Percentiles rank a stretch among this genome's conserved stretches.
Evolutionary conservation across 2,888 invertebrate genomes (phyloP).

Genomic region (Bellardia pandia): DNA sequence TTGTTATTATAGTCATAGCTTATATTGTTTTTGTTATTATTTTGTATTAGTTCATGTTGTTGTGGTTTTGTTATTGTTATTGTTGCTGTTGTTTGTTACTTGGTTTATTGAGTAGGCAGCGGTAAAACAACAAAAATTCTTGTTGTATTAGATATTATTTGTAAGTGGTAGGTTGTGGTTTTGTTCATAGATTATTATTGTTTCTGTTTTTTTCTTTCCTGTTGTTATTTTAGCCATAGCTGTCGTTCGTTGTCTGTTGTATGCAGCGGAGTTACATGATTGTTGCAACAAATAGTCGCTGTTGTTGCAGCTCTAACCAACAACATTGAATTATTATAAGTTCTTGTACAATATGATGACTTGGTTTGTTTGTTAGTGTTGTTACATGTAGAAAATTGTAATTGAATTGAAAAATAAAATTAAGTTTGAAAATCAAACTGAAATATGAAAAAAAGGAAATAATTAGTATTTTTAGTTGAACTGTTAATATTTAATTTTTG

Average conservation of each 20-base stretch:
- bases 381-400: constrained; percentile 35
- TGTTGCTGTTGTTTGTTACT: constrained; percentile 25
- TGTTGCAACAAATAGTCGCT: constrained; percentile 46
- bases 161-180: constrained; percentile 72
- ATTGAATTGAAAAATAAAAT: neutral
- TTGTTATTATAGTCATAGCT: constrained; percentile 61
- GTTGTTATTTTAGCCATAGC: constrained; percentile 8
- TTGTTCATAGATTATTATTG: constrained; percentile 63
- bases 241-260: constrained; percentile 45
- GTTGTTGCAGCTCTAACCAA: constrained; percentile 42
- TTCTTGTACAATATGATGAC: constrained; percentile 62
- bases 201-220: constrained; percentile 12
- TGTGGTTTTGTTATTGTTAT: constrained; percentile 36
- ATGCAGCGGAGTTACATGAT: constrained; percentile 54
- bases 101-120: constrained; percentile 66
- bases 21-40: constrained; percentile 53
- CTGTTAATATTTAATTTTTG: no score
- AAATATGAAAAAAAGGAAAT: no score
- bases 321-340: constrained; percentile 63
- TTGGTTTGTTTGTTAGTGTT: constrained; percentile 33
- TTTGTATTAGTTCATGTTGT: constrained; percentile 43
- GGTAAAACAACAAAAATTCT: constrained; percentile 68
- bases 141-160: constrained; percentile 72
- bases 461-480: no score
- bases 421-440: no score